phyloP scores from a whole-genome alignment of 2,888 invertebrate genomes.

The Zootermopsis nevadensis region DNA sequence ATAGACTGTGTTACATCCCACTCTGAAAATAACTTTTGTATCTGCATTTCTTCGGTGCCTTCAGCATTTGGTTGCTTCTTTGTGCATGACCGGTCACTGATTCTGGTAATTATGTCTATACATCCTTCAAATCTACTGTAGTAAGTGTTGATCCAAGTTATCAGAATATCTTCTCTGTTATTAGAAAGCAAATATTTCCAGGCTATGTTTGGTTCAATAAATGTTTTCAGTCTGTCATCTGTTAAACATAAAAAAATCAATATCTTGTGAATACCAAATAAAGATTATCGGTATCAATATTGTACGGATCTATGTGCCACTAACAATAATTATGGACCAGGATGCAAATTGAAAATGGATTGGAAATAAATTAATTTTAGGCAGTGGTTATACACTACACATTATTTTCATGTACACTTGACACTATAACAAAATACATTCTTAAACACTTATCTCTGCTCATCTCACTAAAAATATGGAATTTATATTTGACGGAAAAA shows the following conservation, averaged over 20 bases:
- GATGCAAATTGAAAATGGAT: no score
- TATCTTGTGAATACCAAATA: not conserved
- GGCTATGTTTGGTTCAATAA: slow-evolving; percentile 66
- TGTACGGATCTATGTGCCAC: no score
- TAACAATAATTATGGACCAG: no score
- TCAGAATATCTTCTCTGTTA: slow-evolving; percentile 70
- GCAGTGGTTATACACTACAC: no score
- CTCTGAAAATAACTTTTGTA: slow-evolving; percentile 52
- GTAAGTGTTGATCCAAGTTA: slow-evolving; percentile 72
- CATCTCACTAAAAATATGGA: no score
- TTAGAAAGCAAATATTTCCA: slow-evolving; percentile 73
- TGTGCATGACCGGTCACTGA: slow-evolving; percentile 53
- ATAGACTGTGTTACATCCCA: slow-evolving; percentile 70
- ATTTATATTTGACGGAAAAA: no score
- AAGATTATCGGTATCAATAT: no score
- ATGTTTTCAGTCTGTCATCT: slow-evolving; percentile 61
- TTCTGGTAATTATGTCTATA: not conserved
- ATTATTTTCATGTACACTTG: no score
- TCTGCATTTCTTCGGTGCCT: not conserved
- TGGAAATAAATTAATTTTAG: no score
- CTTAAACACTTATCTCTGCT: no score
- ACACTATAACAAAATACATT: no score
- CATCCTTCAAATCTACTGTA: slow-evolving; percentile 61
- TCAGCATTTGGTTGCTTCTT: not conserved
- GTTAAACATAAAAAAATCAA: not conserved